Evolutionary conservation across 2,113 vertebrate genomes (phyloP).

Genomic region (Semnornis frantzii): DNA sequence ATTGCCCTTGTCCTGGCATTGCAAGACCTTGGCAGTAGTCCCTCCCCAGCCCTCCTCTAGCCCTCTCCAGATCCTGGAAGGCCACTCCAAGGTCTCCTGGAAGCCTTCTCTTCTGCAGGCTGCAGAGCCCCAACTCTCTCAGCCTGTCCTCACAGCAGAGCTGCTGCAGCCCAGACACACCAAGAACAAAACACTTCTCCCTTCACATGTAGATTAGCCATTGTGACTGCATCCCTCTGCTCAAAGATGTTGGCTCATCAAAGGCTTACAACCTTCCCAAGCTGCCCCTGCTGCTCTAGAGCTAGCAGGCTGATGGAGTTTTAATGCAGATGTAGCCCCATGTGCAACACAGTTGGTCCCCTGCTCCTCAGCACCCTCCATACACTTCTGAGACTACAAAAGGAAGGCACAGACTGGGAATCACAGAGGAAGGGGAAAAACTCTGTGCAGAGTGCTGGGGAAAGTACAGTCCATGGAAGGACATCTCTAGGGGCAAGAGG

Average conservation of each 20-base stretch:
- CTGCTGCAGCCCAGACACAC: background rate
- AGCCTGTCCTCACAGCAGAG: no score
- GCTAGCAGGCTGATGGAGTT: background rate
- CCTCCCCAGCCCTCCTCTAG: no score
- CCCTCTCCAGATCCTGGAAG: no score
- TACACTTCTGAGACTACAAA: rapidly evolving
- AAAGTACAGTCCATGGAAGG: background rate
- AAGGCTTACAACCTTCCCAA: background rate
- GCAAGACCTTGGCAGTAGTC: no score
- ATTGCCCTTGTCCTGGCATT: no score
- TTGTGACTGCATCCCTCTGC: background rate
- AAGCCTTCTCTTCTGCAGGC: no score
- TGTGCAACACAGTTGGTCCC: background rate
- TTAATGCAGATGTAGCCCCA: background rate
- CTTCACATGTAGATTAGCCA: background rate
- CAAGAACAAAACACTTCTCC: background rate
- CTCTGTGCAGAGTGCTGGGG: background rate
- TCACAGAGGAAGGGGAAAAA: background rate
- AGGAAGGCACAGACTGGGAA: background rate
- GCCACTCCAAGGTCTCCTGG: no score
- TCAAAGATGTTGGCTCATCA: background rate
- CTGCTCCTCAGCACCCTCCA: background rate
- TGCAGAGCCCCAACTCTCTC: no score
- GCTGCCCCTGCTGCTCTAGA: background rate
- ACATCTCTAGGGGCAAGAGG: background rate